phyloP scores from a whole-genome alignment of 2,888 invertebrate species.

The Noctua pronuba region DNA sequence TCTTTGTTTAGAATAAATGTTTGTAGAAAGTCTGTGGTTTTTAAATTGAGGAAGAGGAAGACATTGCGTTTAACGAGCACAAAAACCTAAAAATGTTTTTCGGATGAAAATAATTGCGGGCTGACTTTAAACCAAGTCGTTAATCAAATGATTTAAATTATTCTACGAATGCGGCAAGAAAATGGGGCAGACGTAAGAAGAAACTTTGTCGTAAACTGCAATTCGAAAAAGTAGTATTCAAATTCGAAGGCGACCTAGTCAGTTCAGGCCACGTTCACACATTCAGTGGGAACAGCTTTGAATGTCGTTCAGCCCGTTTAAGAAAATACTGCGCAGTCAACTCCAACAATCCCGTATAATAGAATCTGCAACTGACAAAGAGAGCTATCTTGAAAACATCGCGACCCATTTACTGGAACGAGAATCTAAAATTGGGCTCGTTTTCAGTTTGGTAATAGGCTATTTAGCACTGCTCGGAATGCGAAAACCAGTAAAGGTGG shows the following conservation, averaged over 20 bases:
- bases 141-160: slow-evolving; percentile 1
- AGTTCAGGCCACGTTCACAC: slow-evolving; percentile 51
- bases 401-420: slow-evolving; percentile 55
- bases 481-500: slow-evolving; percentile 41
- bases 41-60: neutral
- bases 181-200: slow-evolving; percentile 6
- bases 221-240: slow-evolving; percentile 47
- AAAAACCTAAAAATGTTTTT: neutral
- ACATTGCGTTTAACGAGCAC: neutral
- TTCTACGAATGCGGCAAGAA: slow-evolving; percentile 4
- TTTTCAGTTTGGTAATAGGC: slow-evolving; percentile 60
- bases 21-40: neutral
- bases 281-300: slow-evolving; percentile 53
- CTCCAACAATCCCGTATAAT: slow-evolving; percentile 59
- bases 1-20: slow-evolving; percentile 11
- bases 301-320: slow-evolving; percentile 54
- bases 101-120: neutral
- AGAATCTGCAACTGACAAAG: slow-evolving; percentile 63
- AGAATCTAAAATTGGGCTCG: slow-evolving; percentile 52
- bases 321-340: slow-evolving; percentile 62
- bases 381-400: slow-evolving; percentile 57
- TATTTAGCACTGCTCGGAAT: slow-evolving; percentile 54
- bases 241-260: slow-evolving; percentile 54
- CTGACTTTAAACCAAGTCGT: neutral
- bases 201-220: slow-evolving; percentile 43